These are phyloP conservation scores for Synergus umbraculus DNA, from an alignment of 2,888 invertebrate species.

Conservation along the genomic window DNA sequence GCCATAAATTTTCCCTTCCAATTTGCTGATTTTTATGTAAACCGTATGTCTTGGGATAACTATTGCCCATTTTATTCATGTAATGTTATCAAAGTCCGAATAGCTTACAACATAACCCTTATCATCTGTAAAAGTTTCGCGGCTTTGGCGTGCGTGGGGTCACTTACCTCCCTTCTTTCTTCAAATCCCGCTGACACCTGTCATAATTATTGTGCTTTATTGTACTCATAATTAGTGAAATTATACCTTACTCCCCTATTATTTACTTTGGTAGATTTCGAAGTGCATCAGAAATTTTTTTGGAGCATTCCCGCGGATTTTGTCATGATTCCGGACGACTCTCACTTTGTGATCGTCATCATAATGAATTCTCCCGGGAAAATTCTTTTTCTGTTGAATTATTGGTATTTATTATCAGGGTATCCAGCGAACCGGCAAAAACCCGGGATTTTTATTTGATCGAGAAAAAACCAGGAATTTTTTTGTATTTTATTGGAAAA, in stretches of 20 bases:
- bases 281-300: neutral
- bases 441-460: no score
- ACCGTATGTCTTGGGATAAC: neutral
- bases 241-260: neutral
- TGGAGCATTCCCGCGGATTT: slow-evolving; percentile 5
- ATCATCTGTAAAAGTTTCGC: slow-evolving; percentile 52
- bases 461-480: no score
- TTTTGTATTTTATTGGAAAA: no score
- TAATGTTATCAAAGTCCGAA: neutral
- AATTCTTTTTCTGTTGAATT: neutral
- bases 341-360: slow-evolving; percentile 12
- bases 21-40: neutral
- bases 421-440: no score
- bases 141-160: slow-evolving; percentile 71
- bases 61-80: neutral
- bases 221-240: slow-evolving; percentile 17
- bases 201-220: slow-evolving; percentile 60
- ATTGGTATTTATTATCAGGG: neutral
- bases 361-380: neutral
- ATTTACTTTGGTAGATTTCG: neutral
- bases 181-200: slow-evolving; percentile 67
- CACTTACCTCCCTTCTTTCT: slow-evolving; percentile 66
- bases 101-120: slow-evolving; percentile 57
- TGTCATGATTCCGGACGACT: slow-evolving; percentile 8
- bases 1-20: neutral